Conservation (phyloP, 2,797 vertebrate genomes). For the Harpagifer antarcticus region DNA sequence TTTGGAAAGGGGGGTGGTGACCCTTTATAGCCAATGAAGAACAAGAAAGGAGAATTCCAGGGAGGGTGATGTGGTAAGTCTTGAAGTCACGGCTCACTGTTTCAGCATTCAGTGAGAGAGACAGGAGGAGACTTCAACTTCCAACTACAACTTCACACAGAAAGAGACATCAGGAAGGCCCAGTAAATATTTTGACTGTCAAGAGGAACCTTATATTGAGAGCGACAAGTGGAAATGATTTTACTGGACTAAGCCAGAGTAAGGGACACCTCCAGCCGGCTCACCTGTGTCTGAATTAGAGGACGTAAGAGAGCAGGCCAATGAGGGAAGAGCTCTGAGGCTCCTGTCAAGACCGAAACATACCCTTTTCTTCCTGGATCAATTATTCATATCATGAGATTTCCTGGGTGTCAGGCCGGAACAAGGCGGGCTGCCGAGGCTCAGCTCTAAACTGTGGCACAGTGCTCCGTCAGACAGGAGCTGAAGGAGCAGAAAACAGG, state of each 20-base stretch:
- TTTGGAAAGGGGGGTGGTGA: constrained; percentile 75
- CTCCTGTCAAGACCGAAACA: constrained; percentile 40
- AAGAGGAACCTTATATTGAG: constrained; percentile 13
- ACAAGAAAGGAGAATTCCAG: constrained; percentile 74
- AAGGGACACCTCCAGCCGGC: constrained; percentile 26
- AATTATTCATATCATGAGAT: constrained; percentile 71
- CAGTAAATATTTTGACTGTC: constrained; percentile 28
- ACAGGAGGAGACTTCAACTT: constrained; percentile 30
- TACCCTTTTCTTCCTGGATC: constrained; percentile 58
- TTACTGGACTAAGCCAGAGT: constrained; percentile 22
- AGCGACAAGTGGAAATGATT: constrained; percentile 33
- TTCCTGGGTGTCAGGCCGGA: constrained; percentile 66
- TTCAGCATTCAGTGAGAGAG: constrained; percentile 39
- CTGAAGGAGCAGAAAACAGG: constrained; percentile 26
- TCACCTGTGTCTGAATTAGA: constrained; percentile 50
- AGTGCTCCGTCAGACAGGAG: constrained; percentile 34
- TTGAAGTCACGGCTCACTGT: constrained; percentile 52
- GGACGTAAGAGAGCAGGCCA: neutral
- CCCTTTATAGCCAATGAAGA: constrained; percentile 80
- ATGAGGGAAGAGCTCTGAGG: constrained; percentile 32
- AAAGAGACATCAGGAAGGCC: constrained; percentile 22
- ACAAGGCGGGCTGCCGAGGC: constrained; percentile 49
- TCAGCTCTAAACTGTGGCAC: constrained; percentile 61
- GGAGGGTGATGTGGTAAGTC: constrained; percentile 69
- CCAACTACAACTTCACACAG: constrained; percentile 11